Evolutionary conservation across 2,113 vertebrate genomes (phyloP).

Genomic region (Balaenoptera acutorostrata): DNA sequence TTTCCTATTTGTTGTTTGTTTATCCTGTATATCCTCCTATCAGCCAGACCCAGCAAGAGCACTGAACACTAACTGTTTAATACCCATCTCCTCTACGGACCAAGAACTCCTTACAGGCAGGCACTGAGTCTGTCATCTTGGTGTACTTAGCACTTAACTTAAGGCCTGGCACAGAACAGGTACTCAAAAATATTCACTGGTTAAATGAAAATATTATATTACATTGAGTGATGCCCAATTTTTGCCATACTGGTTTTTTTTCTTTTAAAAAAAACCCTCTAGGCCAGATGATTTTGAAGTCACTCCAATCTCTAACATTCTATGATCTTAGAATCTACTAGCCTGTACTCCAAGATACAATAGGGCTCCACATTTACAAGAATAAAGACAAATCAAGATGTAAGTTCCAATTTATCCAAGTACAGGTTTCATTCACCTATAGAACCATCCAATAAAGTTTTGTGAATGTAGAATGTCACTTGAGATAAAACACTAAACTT

Average conservation of each 20-base stretch:
- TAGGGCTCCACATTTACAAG: background rate
- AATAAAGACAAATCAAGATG: background rate
- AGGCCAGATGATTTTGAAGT: background rate
- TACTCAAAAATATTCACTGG: conserved; percentile 11
- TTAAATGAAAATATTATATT: background rate
- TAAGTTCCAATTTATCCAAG: background rate
- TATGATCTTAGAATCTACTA: background rate
- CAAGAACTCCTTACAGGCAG: background rate
- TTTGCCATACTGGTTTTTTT: background rate
- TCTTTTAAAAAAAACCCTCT: background rate
- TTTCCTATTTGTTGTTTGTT: conserved; percentile 14
- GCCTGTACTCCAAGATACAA: background rate
- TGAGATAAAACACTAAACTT: background rate
- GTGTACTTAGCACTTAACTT: background rate
- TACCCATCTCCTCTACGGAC: background rate
- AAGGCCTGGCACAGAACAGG: background rate
- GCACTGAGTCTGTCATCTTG: background rate
- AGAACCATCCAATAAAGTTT: background rate
- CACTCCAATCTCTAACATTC: background rate
- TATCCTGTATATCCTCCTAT: background rate
- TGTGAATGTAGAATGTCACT: background rate
- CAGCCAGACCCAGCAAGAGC: conserved; percentile 11
- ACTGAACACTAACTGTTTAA: background rate
- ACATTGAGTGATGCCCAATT: background rate
- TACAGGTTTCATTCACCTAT: background rate